Evolutionary conservation across 2,797 vertebrate species (phyloP), one percentile per base, ranked within the genome.

Genomic region (Phataginus tetradactyla): DNA sequence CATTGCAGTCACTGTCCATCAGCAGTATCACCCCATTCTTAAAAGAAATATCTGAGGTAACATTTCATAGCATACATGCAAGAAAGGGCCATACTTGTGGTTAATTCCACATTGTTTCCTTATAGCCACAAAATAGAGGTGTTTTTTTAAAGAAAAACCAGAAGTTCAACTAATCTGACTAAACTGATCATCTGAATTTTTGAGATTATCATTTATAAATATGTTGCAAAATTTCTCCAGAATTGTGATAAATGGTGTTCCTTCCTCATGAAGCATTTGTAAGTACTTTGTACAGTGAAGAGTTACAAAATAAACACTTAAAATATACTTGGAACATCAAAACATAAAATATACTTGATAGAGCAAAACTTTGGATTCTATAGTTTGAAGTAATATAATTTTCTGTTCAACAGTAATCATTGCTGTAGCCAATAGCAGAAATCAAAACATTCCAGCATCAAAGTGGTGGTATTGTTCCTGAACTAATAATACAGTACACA

Each of bases 51-150:
- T 61, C 84, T 69, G 59, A 61, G 89, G 55, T 37, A 90, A 68
- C 75, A 95, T 29, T 88, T 86, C 78, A 63, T 45, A 93, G 20
- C 10, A 90, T 53, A 42, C 1, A 64, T 14, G 34, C 14, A 83
- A 84, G 71, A 83, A 78, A 80, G 45, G 17, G 0, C 18, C 21
- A 77, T 42, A 66, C 4, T 27, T 86, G 12, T 55, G 32, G 7
- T 69, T 90, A 94, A 86, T 88, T 89, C n/a, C 34, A 61, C 3
- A 66, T 57, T 49, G 9, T 81, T 96, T 85, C 29, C 72, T 86
- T 77, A 75, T 17, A 61, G 17, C 5, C 3, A 63, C 45, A 57
- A 81, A 92, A 49, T 49, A 71, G 69, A 59, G 3, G 23, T 53
- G 63, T 59, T 68, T 10, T 45, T 45, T 12, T 45, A 11, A 11